phyloP scores from a whole-genome alignment of 2,113 vertebrate species.

The Gadus macrocephalus region DNA sequence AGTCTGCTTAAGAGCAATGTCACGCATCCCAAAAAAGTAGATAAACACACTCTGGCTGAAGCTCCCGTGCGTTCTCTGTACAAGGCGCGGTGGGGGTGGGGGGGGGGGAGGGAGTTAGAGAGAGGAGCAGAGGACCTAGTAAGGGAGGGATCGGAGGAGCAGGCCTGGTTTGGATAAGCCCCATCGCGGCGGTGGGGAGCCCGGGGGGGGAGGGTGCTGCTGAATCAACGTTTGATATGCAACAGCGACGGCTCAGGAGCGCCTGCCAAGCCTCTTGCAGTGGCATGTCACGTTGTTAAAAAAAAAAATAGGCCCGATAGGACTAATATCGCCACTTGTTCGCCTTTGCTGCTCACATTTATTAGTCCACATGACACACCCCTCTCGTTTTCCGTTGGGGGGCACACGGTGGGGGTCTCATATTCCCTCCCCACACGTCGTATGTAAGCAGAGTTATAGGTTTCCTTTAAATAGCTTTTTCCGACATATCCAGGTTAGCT shows the following conservation, averaged over 20 bases:
- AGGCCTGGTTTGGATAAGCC: conserved; percentile 61
- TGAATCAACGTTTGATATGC: conserved; percentile 70
- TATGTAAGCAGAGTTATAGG: conserved; percentile 34
- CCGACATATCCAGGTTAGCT: conserved; percentile 33
- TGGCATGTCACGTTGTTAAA: conserved; percentile 61
- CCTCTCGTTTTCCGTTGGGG: not conserved
- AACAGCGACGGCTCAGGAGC: conserved; percentile 55
- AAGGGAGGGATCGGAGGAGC: conserved; percentile 51
- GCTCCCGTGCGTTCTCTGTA: conserved; percentile 13
- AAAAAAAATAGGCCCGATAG: conserved; percentile 58
- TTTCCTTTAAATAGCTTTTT: conserved; percentile 48
- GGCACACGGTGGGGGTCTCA: conserved; percentile 19
- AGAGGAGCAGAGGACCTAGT: conserved; percentile 49
- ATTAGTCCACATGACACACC: not conserved
- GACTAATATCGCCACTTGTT: conserved; percentile 46
- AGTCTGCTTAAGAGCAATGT: conserved; percentile 25
- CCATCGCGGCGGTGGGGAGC: conserved; percentile 46
- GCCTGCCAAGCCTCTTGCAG: conserved; percentile 61
- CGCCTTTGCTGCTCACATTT: conserved; percentile 34
- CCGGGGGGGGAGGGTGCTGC: conserved; percentile 34
- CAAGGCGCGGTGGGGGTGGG: conserved; percentile 9
- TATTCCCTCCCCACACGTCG: conserved; percentile 38
- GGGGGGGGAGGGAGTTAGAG: conserved; percentile 23
- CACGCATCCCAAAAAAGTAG: conserved; percentile 38
- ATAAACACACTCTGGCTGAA: conserved; percentile 39